These are phyloP conservation scores for Nymphicus hollandicus DNA, from an alignment of 2,113 vertebrate species.

Conservation along the genomic window DNA sequence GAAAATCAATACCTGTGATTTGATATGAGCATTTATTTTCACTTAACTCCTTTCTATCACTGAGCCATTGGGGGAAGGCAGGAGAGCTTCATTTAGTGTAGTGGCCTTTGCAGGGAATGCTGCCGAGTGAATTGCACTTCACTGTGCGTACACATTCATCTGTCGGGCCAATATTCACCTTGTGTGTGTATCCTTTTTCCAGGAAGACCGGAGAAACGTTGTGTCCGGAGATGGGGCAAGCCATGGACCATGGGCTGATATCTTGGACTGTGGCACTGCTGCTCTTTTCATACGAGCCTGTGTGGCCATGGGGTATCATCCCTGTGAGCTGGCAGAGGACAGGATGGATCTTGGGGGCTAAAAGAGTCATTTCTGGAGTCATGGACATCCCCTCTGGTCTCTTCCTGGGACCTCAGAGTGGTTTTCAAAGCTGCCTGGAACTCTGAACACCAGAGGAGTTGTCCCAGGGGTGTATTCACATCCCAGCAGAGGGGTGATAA, in stretches of 20 bases:
- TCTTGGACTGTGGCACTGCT: neutral
- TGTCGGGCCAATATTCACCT: neutral
- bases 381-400: neutral
- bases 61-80: conserved; percentile 46
- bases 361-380: neutral
- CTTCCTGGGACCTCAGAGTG: neutral
- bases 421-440: neutral
- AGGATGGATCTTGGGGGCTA: neutral
- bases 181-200: neutral
- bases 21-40: conserved; percentile 74
- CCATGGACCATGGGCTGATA: neutral
- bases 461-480: neutral
- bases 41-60: conserved; percentile 71
- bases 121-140: conserved; percentile 35
- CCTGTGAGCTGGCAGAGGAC: neutral
- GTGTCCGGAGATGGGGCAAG: neutral
- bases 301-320: neutral
- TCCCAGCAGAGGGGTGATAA: neutral
- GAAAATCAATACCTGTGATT: conserved; percentile 75
- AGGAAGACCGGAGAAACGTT: neutral
- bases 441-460: neutral
- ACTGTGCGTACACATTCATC: conserved; percentile 21
- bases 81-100: conserved; percentile 60
- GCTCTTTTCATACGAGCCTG: neutral
- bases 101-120: conserved; percentile 22